Percentiles rank a stretch among this genome's conserved stretches.
phyloP scores from a whole-genome alignment of 2,888 invertebrate species.

The Frankliniella fusca region DNA sequence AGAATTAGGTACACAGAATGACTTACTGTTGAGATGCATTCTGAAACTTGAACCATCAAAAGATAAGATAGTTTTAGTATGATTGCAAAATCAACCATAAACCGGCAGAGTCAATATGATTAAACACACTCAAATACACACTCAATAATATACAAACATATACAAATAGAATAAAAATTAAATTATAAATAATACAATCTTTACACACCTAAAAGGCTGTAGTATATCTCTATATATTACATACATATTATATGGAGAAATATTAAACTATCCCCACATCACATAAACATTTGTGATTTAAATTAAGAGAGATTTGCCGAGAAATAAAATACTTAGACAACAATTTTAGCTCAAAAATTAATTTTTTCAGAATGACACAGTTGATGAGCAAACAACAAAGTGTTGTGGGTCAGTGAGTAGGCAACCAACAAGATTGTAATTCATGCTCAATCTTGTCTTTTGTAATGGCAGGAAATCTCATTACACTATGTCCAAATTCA shows the following conservation, averaged over 20 bases:
- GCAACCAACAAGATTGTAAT: not conserved
- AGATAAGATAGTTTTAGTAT: too few species aligned
- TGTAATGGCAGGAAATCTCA: not conserved
- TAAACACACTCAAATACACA: not conserved
- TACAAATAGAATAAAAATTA: constrained; percentile 6
- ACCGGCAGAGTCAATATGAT: too few species aligned
- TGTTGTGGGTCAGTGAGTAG: not conserved
- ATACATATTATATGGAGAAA: not conserved
- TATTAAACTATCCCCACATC: not conserved
- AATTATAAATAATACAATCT: constrained; percentile 21
- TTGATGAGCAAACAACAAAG: not conserved
- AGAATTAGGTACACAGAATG: too few species aligned
- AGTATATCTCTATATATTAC: not conserved
- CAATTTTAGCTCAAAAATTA: not conserved
- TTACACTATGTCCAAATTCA: not conserved
- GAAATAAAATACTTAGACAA: not conserved
- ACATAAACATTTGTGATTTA: not conserved
- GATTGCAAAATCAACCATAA: too few species aligned
- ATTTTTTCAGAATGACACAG: not conserved
- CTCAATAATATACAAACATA: constrained; percentile 5
- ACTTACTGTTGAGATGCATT: too few species aligned
- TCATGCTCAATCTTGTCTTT: not conserved
- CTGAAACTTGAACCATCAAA: too few species aligned
- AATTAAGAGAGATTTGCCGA: not conserved
- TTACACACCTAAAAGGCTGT: not conserved